A percentile compares a stretch with the other conserved stretches of the same genome.
These are phyloP conservation scores for Spilarctia lutea DNA, from an alignment of 2,888 invertebrate genomes.

Conservation along the genomic window DNA sequence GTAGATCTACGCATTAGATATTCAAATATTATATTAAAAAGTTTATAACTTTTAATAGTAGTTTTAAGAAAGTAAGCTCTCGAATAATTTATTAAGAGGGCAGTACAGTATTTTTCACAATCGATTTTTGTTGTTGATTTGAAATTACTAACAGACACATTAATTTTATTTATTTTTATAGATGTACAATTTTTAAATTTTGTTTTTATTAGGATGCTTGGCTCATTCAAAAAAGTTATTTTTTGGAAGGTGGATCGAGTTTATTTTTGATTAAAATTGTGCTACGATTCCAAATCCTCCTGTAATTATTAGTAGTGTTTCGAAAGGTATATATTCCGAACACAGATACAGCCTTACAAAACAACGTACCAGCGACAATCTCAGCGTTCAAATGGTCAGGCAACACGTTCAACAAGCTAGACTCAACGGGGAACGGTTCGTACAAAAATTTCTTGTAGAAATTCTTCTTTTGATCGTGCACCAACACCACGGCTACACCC, in stretches of 20 bases:
- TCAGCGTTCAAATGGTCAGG: constrained; percentile 99
- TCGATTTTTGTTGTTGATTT: too few relatives aligned
- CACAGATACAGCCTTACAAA: background rate
- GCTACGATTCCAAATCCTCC: too few relatives aligned
- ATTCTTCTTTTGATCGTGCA: constrained; percentile 99
- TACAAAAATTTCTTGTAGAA: constrained; percentile 99
- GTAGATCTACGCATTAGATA: too few relatives aligned
- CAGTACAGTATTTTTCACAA: too few relatives aligned
- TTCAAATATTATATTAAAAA: too few relatives aligned
- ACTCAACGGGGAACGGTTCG: constrained; percentile 99
- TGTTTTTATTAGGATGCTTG: too few relatives aligned
- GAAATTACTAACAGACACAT: too few relatives aligned
- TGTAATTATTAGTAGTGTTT: too few relatives aligned
- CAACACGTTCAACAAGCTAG: constrained; percentile 95
- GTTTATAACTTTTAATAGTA: background rate
- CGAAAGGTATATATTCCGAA: too few relatives aligned
- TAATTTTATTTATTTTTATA: too few relatives aligned
- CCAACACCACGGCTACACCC: constrained; percentile 94
- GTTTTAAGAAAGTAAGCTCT: background rate
- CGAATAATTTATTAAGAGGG: background rate
- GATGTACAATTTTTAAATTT: too few relatives aligned
- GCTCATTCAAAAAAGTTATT: background rate
- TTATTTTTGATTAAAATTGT: background rate
- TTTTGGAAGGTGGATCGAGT: too few relatives aligned
- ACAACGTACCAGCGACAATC: constrained; percentile 90